phyloP scores from a whole-genome alignment of 2,113 vertebrate species.

The Scytalopus superciliaris region DNA sequence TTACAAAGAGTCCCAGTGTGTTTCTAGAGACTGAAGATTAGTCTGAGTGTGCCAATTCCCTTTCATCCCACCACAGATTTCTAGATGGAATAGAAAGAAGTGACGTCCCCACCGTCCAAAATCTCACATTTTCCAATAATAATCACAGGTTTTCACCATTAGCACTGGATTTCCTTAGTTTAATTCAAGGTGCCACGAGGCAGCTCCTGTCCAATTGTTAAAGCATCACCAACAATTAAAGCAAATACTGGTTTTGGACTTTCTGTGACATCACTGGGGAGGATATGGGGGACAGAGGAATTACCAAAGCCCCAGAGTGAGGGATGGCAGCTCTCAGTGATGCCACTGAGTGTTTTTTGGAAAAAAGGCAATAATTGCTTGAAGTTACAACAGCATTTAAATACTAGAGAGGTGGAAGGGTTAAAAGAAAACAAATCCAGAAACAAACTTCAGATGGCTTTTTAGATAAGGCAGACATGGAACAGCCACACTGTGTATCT shows the following conservation, averaged over 20 bases:
- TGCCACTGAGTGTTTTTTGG: not conserved
- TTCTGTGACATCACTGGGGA: not conserved
- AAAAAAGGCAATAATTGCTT: not conserved
- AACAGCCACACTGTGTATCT: not conserved
- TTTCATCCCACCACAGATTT: not conserved
- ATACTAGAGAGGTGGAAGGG: not conserved
- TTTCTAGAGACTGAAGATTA: not conserved
- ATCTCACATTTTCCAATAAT: not conserved
- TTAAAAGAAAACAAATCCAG: not conserved
- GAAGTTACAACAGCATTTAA: not conserved
- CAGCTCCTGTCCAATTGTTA: not conserved
- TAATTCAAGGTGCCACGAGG: not conserved
- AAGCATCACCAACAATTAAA: not conserved
- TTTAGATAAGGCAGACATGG: not conserved
- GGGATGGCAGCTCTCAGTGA: not conserved
- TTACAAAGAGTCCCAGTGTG: not conserved
- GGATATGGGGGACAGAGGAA: accelerated
- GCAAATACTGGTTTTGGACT: not conserved
- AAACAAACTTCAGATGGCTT: not conserved
- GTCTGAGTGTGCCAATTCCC: not conserved
- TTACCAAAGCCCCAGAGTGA: not conserved
- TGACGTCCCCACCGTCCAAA: not conserved
- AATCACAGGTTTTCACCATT: not conserved
- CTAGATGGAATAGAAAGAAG: not conserved
- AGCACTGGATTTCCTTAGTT: not conserved